A percentile compares a stretch with the other conserved stretches of the same genome.
These are phyloP conservation scores for Eupristina koningsbergeri DNA, from an alignment of 1,140 invertebrate genomes.

Conservation along the genomic window DNA sequence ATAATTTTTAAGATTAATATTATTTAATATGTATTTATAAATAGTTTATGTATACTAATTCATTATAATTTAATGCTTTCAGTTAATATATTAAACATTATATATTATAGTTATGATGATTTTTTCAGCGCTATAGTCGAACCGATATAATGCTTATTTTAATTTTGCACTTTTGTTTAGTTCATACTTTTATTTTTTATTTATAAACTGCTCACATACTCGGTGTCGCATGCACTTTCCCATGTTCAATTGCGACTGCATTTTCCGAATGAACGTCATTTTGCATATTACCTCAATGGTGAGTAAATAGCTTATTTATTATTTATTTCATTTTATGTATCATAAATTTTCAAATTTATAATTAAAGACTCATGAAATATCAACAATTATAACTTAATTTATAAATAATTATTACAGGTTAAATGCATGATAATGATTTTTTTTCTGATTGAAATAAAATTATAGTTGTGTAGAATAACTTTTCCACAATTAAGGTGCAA, in stretches of 20 bases:
- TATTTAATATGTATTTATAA: slow-evolving; percentile 12
- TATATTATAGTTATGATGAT: neutral
- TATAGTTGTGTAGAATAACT: too few species aligned
- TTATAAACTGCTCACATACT: slow-evolving; percentile 54
- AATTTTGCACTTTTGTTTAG: neutral
- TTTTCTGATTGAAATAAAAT: too few species aligned
- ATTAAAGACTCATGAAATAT: too few species aligned
- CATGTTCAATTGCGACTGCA: slow-evolving; percentile 57
- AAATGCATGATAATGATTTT: too few species aligned
- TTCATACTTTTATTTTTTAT: slow-evolving; percentile 4
- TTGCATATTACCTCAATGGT: slow-evolving; percentile 61
- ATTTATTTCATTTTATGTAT: slow-evolving; percentile 33
- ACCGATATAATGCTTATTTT: slow-evolving; percentile 3
- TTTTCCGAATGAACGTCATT: slow-evolving; percentile 51
- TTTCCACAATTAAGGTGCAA: too few species aligned
- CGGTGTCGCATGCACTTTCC: slow-evolving; percentile 60
- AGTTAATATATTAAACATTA: slow-evolving; percentile 2
- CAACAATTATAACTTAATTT: too few species aligned
- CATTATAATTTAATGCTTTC: neutral
- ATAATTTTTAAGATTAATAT: neutral
- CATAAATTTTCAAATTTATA: too few species aligned
- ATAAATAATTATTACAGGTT: too few species aligned
- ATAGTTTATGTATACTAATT: slow-evolving; percentile 22
- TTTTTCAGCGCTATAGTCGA: slow-evolving; percentile 14
- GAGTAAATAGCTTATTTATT: slow-evolving; percentile 53